Evolutionary conservation across 2,113 vertebrate species (phyloP).

Genomic region (Empidonax traillii): DNA sequence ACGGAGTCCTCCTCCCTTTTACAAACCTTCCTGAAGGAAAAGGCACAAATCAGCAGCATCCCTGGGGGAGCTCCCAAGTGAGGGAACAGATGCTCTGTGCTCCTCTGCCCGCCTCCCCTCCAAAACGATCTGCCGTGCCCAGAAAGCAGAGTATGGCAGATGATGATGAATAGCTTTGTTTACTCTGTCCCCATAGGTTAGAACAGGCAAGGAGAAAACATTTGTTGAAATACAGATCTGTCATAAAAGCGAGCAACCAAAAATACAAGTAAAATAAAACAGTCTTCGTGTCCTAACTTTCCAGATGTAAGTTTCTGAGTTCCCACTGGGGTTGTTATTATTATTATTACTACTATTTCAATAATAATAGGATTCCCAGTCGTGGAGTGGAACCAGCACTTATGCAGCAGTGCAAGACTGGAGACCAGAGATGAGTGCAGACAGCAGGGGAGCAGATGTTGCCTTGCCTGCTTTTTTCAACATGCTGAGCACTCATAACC

Average conservation of each 20-base stretch:
- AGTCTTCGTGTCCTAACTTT: conserved; percentile 8
- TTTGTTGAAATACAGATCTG: neutral
- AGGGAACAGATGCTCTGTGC: neutral
- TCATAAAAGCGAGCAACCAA: conserved; percentile 24
- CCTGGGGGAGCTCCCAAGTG: neutral
- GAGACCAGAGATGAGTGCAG: neutral
- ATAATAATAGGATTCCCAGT: conserved; percentile 40
- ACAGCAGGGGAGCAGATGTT: neutral
- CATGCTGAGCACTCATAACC: neutral
- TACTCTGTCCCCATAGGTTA: neutral
- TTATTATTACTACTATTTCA: conserved; percentile 32
- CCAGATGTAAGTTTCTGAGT: conserved; percentile 33
- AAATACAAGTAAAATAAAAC: conserved; percentile 19
- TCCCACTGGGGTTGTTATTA: conserved; percentile 30
- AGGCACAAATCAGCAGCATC: neutral
- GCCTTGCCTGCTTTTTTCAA: neutral
- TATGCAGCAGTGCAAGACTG: neutral
- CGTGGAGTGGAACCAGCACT: neutral
- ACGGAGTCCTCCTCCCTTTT: neutral
- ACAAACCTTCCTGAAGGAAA: neutral
- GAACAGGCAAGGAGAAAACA: neutral
- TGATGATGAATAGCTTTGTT: neutral
- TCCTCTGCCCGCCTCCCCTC: neutral
- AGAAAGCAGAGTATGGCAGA: neutral
- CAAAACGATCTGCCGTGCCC: neutral